Base-by-base conservation (phyloP, 2,797 vertebrate genomes). In the Scarus forsteni region DNA sequence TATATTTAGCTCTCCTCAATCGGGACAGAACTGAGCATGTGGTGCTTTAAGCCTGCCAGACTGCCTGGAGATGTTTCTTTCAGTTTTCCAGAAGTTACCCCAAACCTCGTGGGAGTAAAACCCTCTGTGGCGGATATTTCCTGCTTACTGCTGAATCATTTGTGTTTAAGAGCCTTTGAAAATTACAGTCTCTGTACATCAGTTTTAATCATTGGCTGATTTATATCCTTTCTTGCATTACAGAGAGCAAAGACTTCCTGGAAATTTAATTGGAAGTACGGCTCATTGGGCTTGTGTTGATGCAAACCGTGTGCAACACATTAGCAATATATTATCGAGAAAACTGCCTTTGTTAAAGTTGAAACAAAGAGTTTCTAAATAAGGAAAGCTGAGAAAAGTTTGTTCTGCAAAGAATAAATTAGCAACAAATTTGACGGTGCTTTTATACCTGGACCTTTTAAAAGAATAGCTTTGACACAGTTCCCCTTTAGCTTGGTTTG, bases 81-180 rank as follows among this genome's bases (percentile, higher is more conserved):
- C 15, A 78, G 52, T 77, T 73, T 56, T 65, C 61, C 36, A 19
- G 50, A 64, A 67, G 44, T 75, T 79, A 35, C 12, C 63, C 43
- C 63, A 55, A 77, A 65, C 54, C 75, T 63, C 50, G 8, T 1
- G 1, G 51, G 73, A 65, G 52, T 45, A 12, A 61, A 67, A 57
- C 48, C 18, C 63, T 54, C 60, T 60, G 40, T 52, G 43, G 27
- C 0, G 11, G 57, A 57, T 70, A 58, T 64, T 73, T 64, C 19
- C 39, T 7, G 16, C 58, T 45, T 53, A 48, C 13, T 57, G 61
- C 50, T 75, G 38, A 70, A 60, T 70, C 16, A 16, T 53, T 75
- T 53, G 55, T 59, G 48, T 71, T 77, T 65, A 60, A 18, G 14
- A 56, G 34, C 63, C 27, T 64, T 64, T 56, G 53, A 44, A 63